Evolutionary conservation across 53 echinoderm and acorn worm genomes (phyloP).

Genomic region (Glandiceps talaboti): DNA sequence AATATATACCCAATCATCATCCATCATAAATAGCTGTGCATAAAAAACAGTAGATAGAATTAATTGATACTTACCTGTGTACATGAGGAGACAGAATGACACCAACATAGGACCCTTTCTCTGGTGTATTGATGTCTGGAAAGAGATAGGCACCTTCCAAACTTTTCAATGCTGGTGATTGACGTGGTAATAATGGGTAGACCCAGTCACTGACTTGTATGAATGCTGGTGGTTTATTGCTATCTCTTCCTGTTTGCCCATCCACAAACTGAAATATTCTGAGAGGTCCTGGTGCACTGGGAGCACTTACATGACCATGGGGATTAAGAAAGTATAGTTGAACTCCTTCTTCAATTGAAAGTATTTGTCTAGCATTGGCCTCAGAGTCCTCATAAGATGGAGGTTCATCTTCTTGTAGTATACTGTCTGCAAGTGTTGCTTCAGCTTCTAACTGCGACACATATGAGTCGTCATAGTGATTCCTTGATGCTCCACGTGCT

Average conservation of each 20-base stretch:
- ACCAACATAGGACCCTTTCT: conserved; percentile 72
- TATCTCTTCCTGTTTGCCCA: conserved; percentile 17
- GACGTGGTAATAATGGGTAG: conserved; percentile 73
- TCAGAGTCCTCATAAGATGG: conserved; percentile 77
- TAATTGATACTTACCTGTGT: conserved; percentile 43
- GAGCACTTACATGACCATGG: conserved; percentile 76
- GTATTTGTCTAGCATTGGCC: conserved; percentile 67
- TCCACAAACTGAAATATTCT: conserved; percentile 51
- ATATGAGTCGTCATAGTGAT: not conserved
- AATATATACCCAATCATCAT: too few species aligned
- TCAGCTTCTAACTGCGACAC: conserved; percentile 35
- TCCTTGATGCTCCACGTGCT: conserved; percentile 8
- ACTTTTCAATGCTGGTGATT: conserved; percentile 77
- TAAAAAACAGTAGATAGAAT: too few species aligned
- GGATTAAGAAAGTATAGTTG: conserved; percentile 88
- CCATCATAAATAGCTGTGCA: too few species aligned
- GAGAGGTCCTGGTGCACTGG: conserved; percentile 63
- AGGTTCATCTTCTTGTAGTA: conserved; percentile 21
- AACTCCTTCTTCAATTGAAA: conserved; percentile 54
- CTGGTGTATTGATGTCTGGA: conserved; percentile 58
- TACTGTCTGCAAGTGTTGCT: conserved; percentile 39
- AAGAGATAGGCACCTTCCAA: conserved; percentile 73
- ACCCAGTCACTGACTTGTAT: conserved; percentile 91
- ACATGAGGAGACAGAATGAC: conserved; percentile 63
- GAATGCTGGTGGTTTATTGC: conserved; percentile 81